phyloP scores from a whole-genome alignment of 1,140 invertebrate genomes.

The Drosophila seguyi region DNA sequence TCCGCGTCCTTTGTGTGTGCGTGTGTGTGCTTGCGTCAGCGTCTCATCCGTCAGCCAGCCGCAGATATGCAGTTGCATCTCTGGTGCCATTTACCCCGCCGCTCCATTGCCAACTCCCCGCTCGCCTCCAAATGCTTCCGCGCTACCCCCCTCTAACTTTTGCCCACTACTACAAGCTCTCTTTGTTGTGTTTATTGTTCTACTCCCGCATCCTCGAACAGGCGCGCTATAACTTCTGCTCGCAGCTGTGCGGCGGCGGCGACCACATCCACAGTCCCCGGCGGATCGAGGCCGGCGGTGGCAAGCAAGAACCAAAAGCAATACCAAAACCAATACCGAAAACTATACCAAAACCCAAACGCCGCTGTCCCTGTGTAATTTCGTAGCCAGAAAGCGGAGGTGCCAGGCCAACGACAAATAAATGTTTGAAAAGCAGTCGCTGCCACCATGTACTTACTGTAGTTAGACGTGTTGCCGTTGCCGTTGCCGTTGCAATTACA shows the following conservation, averaged over 20 bases:
- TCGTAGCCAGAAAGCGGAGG: conserved; percentile 28
- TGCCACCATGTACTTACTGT: conserved; percentile 39
- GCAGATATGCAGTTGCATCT: conserved; percentile 1
- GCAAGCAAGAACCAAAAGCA: conserved; percentile 18
- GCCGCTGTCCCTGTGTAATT: conserved; percentile 59
- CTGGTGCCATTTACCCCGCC: conserved; percentile 1
- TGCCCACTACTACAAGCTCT: conserved; percentile 68
- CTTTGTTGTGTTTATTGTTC: conserved; percentile 75
- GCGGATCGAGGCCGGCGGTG: conserved; percentile 29
- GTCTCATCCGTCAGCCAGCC: conserved; percentile 14
- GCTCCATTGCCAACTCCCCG: conserved; percentile 13
- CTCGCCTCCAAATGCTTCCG: conserved; percentile 32
- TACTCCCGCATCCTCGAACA: conserved; percentile 69
- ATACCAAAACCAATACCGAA: neutral
- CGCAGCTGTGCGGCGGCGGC: conserved; percentile 57
- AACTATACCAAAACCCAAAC: conserved; percentile 30
- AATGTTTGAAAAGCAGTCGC: conserved; percentile 44
- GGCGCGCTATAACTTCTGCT: conserved; percentile 73
- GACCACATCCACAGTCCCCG: conserved; percentile 28
- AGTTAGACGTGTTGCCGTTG: conserved; percentile 27
- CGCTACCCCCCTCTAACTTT: conserved; percentile 42
- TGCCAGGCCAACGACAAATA: conserved; percentile 61
- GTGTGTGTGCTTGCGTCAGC: conserved; percentile 12
- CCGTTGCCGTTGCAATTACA: conserved; percentile 14
- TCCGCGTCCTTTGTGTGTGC: conserved; percentile 5